A percentile compares a stretch with the other conserved stretches of the same genome.
phyloP scores from a whole-genome alignment of 2,113 vertebrate genomes.

The Salvelinus fontinalis region DNA sequence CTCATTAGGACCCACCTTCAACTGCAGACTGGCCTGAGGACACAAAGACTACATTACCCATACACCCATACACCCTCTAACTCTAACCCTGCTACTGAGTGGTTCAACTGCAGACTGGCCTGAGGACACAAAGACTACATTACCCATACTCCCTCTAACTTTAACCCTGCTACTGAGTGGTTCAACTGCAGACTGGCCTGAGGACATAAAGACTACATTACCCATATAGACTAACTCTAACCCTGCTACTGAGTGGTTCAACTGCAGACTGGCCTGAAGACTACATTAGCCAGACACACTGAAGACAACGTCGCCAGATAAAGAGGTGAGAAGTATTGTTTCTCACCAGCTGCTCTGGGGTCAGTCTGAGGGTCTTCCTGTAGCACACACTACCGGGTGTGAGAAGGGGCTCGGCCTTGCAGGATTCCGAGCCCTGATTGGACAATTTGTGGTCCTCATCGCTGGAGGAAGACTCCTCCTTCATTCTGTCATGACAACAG shows the following conservation, averaged over 20 bases:
- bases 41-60: conserved; percentile 19
- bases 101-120: background rate
- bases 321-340: too few relatives aligned
- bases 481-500: conserved; percentile 71
- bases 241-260: background rate
- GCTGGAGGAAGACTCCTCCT: conserved; percentile 94
- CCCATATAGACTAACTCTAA: too few relatives aligned
- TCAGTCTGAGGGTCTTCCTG: conserved; percentile 92
- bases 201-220: too few relatives aligned
- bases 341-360: conserved; percentile 91
- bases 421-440: conserved; percentile 66
- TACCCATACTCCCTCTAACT: too few relatives aligned
- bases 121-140: too few relatives aligned
- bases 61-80: background rate
- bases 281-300: too few relatives aligned
- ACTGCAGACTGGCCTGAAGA: too few relatives aligned
- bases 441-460: conserved; percentile 83
- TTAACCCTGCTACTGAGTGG: too few relatives aligned
- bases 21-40: conserved; percentile 84
- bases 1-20: conserved; percentile 93
- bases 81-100: too few relatives aligned
- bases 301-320: too few relatives aligned
- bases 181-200: background rate
- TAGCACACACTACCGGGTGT: conserved; percentile 77
- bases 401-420: conserved; percentile 64